Conservation (phyloP, 2,113 vertebrate genomes). For the Arizona elegans region DNA sequence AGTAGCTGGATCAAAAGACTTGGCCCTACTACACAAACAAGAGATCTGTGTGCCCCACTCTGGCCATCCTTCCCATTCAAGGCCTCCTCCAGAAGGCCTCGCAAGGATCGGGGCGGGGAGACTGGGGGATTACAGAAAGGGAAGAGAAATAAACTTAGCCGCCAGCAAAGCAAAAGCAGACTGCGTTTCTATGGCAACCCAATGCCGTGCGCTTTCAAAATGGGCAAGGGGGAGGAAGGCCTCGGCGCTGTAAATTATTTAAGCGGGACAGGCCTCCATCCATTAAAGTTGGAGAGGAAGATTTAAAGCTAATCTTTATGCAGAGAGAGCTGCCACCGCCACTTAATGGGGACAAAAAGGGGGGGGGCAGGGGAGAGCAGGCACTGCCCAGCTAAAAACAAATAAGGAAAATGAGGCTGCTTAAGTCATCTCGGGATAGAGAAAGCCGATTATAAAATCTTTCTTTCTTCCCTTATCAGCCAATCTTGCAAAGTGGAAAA, state of each 20-base stretch:
- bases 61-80: neutral
- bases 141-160: constrained; percentile 54
- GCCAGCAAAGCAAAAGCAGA: constrained; percentile 55
- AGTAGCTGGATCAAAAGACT: neutral
- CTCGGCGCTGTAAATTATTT: constrained; percentile 60
- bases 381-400: neutral
- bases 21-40: neutral
- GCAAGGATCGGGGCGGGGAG: neutral
- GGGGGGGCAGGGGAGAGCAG: neutral
- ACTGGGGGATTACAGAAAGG: neutral
- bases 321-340: neutral
- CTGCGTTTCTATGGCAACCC: constrained; percentile 72
- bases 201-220: constrained; percentile 28
- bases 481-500: neutral
- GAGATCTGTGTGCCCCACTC: neutral
- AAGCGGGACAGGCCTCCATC: constrained; percentile 52
- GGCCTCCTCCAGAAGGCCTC: neutral
- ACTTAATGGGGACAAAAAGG: neutral
- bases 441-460: neutral
- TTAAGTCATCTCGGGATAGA: fast-evolving
- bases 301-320: constrained; percentile 50
- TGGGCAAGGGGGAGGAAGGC: neutral
- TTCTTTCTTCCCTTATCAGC: neutral
- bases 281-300: constrained; percentile 49
- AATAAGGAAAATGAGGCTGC: neutral